These are phyloP conservation scores for Hepsetus odoe DNA, from an alignment of 2,113 vertebrate species.

Conservation along the genomic window DNA sequence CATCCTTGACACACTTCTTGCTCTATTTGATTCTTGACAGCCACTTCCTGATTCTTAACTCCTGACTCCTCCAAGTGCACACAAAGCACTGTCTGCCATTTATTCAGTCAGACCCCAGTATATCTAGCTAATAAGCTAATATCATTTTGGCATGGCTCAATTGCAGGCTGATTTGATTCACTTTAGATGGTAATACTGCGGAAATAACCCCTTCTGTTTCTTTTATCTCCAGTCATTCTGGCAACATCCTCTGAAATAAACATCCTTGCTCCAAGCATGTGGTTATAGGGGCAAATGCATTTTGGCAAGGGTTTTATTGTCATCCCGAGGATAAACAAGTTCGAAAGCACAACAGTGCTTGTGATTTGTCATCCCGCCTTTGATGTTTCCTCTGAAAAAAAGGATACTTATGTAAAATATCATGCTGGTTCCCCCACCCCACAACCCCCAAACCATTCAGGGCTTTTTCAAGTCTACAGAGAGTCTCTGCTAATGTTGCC, in stretches of 20 bases:
- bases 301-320: background rate
- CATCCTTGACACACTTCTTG: conserved; percentile 60
- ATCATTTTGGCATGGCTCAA: conserved; percentile 23
- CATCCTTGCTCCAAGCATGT: background rate
- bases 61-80: conserved; percentile 45
- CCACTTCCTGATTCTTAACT: conserved; percentile 57
- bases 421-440: background rate
- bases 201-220: conserved; percentile 31
- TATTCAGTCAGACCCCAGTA: conserved; percentile 27
- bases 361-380: conserved; percentile 40
- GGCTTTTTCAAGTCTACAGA: conserved; percentile 31
- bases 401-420: conserved; percentile 12
- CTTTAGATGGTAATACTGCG: conserved; percentile 45
- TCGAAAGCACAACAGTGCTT: conserved; percentile 25
- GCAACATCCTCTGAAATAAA: conserved; percentile 29
- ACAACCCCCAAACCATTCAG: background rate
- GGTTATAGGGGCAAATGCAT: background rate
- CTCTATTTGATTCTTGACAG: conserved; percentile 59
- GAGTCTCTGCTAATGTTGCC: conserved; percentile 45
- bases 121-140: conserved; percentile 45
- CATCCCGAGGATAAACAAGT: conserved; percentile 28
- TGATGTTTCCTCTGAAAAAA: conserved; percentile 38
- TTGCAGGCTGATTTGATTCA: conserved; percentile 34
- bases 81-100: conserved; percentile 21
- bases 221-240: conserved; percentile 36